Evolutionary conservation across 2,113 vertebrate genomes (phyloP), one percentile per base, ranked within the genome.

Genomic region (Rhinichthys klamathensis): DNA sequence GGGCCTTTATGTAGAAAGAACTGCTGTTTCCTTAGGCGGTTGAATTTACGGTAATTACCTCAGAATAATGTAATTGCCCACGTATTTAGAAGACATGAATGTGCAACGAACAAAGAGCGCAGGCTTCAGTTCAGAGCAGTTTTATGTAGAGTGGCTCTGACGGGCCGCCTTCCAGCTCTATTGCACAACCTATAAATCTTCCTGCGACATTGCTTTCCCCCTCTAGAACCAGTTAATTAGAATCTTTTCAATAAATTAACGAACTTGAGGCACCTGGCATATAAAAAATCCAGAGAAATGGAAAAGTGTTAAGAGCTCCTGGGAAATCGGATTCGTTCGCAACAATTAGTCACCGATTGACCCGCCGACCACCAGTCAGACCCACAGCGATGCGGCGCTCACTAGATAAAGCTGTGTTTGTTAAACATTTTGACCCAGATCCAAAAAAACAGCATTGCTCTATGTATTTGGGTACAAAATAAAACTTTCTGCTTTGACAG

Each of bases 11-110:
- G 41, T 54, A n/a, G 60, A 60, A 77, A 51, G 44, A 78, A 41
- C 23, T 21, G 44, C 32, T 18, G 49, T 85, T 80, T 85, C 76
- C 84, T 72, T 21, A 80, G 84, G 84, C 76, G 60, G 25, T 61
- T n/a, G 77, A 85, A 73, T 80, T 72, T 80, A 80, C 67, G 77
- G 84, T 85, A 80, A 85, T 85, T 85, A 85, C 84, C 65, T 61
- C 23, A n/a, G 51, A 80, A 70, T 46, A 58, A 72, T 61, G 38
- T 85, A 80, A 85, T 80, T 70, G 61, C 54, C 51, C 41, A 61
- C 54, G 23, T 73, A 80, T 46, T 85, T 80, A 80, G 69, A 38
- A 80, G 51, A 10, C 56, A 18, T 72, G 76, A 73, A 72, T 85
- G 60, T 51, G 38, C 13, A 8, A 13, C 6, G 21, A 80, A 60